Conservation (phyloP, 2,888 invertebrate genomes). For the Clepsis dumicolana region DNA sequence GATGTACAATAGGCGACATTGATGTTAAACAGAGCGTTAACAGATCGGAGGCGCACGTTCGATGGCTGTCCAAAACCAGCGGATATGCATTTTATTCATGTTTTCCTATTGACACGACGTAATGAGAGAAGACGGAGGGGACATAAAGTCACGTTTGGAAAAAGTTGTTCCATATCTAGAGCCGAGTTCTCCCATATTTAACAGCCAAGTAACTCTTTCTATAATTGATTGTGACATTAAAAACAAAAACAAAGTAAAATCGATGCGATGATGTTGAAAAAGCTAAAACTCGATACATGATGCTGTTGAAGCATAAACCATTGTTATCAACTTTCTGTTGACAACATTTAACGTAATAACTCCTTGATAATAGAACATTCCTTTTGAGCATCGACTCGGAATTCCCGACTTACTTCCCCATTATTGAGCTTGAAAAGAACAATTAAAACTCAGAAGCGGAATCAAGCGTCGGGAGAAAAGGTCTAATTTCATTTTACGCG, state of each 20-base stretch:
- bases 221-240: background rate
- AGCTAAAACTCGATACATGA: too few relatives aligned
- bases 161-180: background rate
- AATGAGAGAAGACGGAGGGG: slow-evolving; percentile 10
- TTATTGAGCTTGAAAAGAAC: slow-evolving; percentile 18
- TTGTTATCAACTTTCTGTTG: background rate
- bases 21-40: slow-evolving; percentile 72
- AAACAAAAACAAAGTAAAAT: background rate
- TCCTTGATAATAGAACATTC: background rate
- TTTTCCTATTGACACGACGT: slow-evolving; percentile 29
- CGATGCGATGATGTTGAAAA: background rate
- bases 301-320: too few relatives aligned
- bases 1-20: slow-evolving; percentile 48
- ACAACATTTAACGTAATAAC: background rate
- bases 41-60: slow-evolving; percentile 40
- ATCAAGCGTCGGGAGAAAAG: slow-evolving; percentile 15
- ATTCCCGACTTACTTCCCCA: slow-evolving; percentile 4
- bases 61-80: slow-evolving; percentile 28
- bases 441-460: slow-evolving; percentile 24
- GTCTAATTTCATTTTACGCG: slow-evolving; percentile 28
- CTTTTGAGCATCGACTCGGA: background rate
- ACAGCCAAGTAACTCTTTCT: too few relatives aligned
- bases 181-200: too few relatives aligned
- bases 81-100: slow-evolving; percentile 37
- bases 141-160: background rate